Conservation (phyloP, 92 coral and sea anemone genomes). For the Virgularia gustaviana region DNA sequence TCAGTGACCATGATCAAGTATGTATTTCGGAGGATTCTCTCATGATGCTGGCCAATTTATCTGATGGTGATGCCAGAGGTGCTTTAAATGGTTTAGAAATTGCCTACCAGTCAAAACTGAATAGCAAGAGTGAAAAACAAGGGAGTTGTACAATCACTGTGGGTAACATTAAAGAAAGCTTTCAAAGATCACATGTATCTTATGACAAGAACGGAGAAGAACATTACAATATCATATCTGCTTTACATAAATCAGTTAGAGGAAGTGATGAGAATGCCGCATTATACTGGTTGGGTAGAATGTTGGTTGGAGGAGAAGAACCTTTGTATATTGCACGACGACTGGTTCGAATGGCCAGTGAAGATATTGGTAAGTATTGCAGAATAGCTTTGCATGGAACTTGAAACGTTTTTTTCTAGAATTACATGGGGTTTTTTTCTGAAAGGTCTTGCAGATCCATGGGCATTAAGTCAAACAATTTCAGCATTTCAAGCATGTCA, state of each 20-base stretch:
- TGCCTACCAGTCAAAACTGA: slow-evolving; percentile 80
- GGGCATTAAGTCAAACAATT: slow-evolving; percentile 84
- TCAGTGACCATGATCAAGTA: background rate
- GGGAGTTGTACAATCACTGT: slow-evolving; percentile 47
- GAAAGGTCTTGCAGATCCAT: slow-evolving; percentile 89
- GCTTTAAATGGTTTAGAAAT: slow-evolving; percentile 95
- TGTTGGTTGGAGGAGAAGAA: slow-evolving; percentile 94
- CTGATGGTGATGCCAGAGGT: slow-evolving; percentile 97
- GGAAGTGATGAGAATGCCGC: slow-evolving; percentile 95
- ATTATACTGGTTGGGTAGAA: slow-evolving; percentile 92
- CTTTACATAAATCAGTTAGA: slow-evolving; percentile 90
- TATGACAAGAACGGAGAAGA: slow-evolving; percentile 93
- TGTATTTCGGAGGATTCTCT: slow-evolving; percentile 73
- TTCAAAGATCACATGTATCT: slow-evolving; percentile 80
- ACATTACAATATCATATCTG: slow-evolving; percentile 88
- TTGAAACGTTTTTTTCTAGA: background rate
- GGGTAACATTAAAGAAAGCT: slow-evolving; percentile 75
- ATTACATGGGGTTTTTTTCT: background rate
- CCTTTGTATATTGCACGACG: slow-evolving; percentile 88
- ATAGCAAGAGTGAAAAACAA: background rate
- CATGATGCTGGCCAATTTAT: slow-evolving; percentile 65
- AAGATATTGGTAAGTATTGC: slow-evolving; percentile 78
- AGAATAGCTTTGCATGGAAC: background rate
- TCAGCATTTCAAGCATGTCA: slow-evolving; percentile 99
- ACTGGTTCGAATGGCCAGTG: slow-evolving; percentile 92